Conservation (phyloP, 2,797 vertebrate species). For the Xenopus petersii region DNA sequence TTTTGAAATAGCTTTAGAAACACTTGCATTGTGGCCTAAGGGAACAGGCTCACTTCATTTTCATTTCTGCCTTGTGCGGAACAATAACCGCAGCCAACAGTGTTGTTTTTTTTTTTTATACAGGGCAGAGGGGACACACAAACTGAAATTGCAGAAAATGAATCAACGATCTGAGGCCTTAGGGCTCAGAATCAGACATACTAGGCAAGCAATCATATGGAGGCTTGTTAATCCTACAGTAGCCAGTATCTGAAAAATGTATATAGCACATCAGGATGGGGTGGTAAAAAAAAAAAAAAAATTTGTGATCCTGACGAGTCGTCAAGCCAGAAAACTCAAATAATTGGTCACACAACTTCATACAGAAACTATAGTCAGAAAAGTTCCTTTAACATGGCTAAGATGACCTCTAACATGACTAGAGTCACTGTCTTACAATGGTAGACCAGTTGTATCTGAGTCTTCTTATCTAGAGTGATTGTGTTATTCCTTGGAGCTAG, state of each 20-base stretch:
- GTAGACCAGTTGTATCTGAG: too few species aligned
- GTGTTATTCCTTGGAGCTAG: too few species aligned
- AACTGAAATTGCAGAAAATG: conserved; percentile 36
- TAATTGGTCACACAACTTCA: too few species aligned
- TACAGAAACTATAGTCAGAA: too few species aligned
- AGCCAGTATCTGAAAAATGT: conserved; percentile 36
- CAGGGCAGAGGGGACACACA: conserved; percentile 13
- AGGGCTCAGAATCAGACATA: conserved; percentile 25
- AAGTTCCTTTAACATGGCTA: too few species aligned
- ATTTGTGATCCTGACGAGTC: too few species aligned
- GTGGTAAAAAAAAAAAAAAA: too few species aligned
- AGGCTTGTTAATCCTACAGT: conserved; percentile 15
- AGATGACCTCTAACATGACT: too few species aligned
- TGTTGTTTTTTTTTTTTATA: conserved; percentile 6
- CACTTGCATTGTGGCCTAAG: conserved; percentile 41
- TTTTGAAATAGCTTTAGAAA: conserved; percentile 36
- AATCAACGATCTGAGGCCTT: conserved; percentile 19
- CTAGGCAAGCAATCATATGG: conserved; percentile 14
- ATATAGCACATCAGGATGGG: conserved; percentile 21
- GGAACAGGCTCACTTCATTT: conserved; percentile 39
- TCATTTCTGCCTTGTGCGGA: conserved; percentile 36
- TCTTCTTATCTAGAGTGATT: too few species aligned
- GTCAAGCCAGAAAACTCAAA: too few species aligned
- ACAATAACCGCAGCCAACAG: conserved; percentile 30
- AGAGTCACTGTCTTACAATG: too few species aligned